Conservation (phyloP, 2,888 invertebrate genomes). For the Psylliodes chrysocephalus region DNA sequence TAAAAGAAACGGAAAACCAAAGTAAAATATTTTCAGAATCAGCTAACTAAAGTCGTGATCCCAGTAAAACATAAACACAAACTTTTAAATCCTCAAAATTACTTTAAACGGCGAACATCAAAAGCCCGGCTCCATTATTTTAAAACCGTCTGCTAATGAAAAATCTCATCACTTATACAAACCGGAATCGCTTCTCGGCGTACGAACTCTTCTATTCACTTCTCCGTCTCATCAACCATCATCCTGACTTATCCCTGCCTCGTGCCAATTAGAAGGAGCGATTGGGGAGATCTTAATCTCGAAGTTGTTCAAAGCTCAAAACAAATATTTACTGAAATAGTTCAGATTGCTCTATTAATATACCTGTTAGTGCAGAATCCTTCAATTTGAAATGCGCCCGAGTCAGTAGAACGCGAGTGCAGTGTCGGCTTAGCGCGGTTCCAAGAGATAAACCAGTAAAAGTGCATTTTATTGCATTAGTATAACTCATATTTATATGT, state of each 20-base stretch:
- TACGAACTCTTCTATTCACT: too few relatives aligned
- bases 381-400: slow-evolving; percentile 22
- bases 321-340: slow-evolving; percentile 36
- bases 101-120: not conserved
- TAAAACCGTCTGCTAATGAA: not conserved
- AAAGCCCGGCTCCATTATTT: not conserved
- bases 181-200: not conserved
- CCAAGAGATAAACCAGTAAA: too few relatives aligned
- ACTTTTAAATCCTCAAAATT: too few relatives aligned
- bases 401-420: not conserved
- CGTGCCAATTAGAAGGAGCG: slow-evolving; percentile 21
- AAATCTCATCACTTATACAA: not conserved
- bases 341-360: slow-evolving; percentile 37
- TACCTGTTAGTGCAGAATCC: slow-evolving; percentile 30
- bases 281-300: slow-evolving; percentile 31
- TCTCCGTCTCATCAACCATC: too few relatives aligned
- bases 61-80: too few relatives aligned
- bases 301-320: slow-evolving; percentile 32
- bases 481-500: too few relatives aligned
- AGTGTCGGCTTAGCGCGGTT: not conserved
- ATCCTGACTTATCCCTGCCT: slow-evolving; percentile 6
- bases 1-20: too few relatives aligned
- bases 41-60: too few relatives aligned
- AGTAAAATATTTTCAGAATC: too few relatives aligned
- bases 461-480: too few relatives aligned